phyloP scores from a whole-genome alignment of 1,140 invertebrate species.

The Mylabris phalerata region DNA sequence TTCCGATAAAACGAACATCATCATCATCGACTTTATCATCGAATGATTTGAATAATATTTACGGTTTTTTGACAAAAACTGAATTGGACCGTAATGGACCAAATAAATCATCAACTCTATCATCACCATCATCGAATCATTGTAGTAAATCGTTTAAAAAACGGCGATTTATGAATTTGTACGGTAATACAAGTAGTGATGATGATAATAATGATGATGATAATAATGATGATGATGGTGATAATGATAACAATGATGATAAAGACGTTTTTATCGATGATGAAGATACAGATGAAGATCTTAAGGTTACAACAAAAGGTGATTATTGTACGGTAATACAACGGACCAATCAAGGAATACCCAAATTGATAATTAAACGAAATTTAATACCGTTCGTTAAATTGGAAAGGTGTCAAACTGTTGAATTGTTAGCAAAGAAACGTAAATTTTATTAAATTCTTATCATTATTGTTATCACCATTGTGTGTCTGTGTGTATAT shows the following conservation, averaged over 20 bases:
- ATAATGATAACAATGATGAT: slow-evolving; percentile 20
- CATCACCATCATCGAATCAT: neutral
- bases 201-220: slow-evolving; percentile 19
- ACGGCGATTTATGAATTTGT: no score
- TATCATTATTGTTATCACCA: no score
- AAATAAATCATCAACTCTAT: slow-evolving; percentile 25
- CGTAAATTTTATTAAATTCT: slow-evolving; percentile 15
- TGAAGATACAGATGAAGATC: slow-evolving; percentile 13
- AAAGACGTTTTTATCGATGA: slow-evolving; percentile 11
- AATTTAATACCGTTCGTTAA: slow-evolving; percentile 29
- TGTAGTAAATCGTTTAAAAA: no score
- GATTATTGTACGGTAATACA: slow-evolving; percentile 25
- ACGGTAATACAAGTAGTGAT: no score
- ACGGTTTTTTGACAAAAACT: slow-evolving; percentile 32
- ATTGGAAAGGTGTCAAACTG: slow-evolving; percentile 21
- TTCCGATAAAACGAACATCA: slow-evolving; percentile 21
- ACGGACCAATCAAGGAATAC: slow-evolving; percentile 24
- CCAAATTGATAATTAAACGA: slow-evolving; percentile 34
- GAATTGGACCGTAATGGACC: slow-evolving; percentile 1
- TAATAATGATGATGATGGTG: slow-evolving; percentile 19
- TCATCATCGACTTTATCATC: slow-evolving; percentile 13
- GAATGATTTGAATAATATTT: slow-evolving; percentile 30
- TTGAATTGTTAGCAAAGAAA: slow-evolving; percentile 25
- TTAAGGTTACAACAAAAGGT: slow-evolving; percentile 4
- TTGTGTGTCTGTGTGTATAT: no score